Base-by-base conservation (phyloP, 2,888 invertebrate species). In the Papilio demoleus region DNA sequence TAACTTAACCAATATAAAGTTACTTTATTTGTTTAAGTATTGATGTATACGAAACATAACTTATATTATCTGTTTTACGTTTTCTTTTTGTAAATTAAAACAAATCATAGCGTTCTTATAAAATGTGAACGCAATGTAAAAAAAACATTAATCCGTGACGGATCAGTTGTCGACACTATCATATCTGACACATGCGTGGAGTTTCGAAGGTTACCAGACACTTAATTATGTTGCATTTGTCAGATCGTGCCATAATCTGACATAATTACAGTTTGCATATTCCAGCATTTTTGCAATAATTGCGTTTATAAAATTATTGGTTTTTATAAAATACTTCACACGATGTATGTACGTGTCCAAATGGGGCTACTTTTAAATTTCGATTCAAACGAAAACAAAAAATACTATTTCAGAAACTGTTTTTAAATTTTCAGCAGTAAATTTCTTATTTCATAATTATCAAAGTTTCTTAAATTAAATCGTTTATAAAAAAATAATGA, bases 261-360 rank as follows among this genome's bases (percentile, higher is more conserved):
- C 12, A 56, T 64, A 64, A 53, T 53, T 64, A 64, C 64, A 17
- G 64, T 40, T 53, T 64, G 24, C 40, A 53, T 50, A 14, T 24
- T 5, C 24, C 22, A 60, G 40, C 22, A 14, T n/a, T 38, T 60
- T 17, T 38, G 38, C 24, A 60, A 11, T 22, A 19, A 40, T 60
- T 24, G 38, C 19, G 60, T 50, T 1, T 24, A 47, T 2, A 47
- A 22, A 47, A 45, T 45, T 45, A 24, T 47, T 24, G 24, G 12
- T 14, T 24, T 0, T 11, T 24, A 8, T 22, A 11, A 22, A 47
- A 47, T 24, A 5, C 24, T 3, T 3, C 31, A 31, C 3, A 31
- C 31, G 31, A 31, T n/a, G n/a, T n/a, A n/a, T n/a, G n/a, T n/a
- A n/a, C n/a, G n/a, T n/a, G n/a, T n/a, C n/a, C n/a, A n/a, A n/a